Conservation (phyloP, 1,140 invertebrate species). For the Manduca sexta region DNA sequence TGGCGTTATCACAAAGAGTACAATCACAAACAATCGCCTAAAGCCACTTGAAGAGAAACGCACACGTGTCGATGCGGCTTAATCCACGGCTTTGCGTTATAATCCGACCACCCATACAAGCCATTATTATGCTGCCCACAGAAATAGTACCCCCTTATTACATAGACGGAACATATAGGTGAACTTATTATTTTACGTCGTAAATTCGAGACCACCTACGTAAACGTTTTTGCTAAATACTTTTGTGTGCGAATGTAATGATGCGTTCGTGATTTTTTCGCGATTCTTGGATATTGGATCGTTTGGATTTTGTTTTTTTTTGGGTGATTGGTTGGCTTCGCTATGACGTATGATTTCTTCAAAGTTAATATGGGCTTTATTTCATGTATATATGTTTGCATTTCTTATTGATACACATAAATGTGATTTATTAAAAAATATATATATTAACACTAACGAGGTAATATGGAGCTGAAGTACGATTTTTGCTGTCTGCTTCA, state of each 20-base stretch:
- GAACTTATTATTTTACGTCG: constrained; percentile 59
- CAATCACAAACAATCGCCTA: constrained; percentile 50
- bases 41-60: constrained; percentile 51
- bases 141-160: constrained; percentile 60
- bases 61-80: constrained; percentile 65
- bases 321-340: neutral
- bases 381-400: too few relatives aligned
- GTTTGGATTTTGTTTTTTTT: constrained; percentile 12
- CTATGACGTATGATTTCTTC: too few relatives aligned
- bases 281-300: constrained; percentile 27
- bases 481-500: too few relatives aligned
- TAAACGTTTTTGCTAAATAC: constrained; percentile 36
- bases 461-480: too few relatives aligned
- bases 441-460: too few relatives aligned
- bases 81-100: constrained; percentile 55
- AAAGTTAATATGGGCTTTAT: too few relatives aligned
- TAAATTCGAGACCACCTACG: constrained; percentile 63
- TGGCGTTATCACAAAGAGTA: constrained; percentile 44
- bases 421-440: too few relatives aligned
- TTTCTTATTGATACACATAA: too few relatives aligned
- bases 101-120: constrained; percentile 63
- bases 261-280: constrained; percentile 60
- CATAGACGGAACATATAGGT: constrained; percentile 54
- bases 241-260: constrained; percentile 58
- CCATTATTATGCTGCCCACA: constrained; percentile 55